Conservation (phyloP, 2,797 vertebrate species). For the Ctenopoma multispine region DNA sequence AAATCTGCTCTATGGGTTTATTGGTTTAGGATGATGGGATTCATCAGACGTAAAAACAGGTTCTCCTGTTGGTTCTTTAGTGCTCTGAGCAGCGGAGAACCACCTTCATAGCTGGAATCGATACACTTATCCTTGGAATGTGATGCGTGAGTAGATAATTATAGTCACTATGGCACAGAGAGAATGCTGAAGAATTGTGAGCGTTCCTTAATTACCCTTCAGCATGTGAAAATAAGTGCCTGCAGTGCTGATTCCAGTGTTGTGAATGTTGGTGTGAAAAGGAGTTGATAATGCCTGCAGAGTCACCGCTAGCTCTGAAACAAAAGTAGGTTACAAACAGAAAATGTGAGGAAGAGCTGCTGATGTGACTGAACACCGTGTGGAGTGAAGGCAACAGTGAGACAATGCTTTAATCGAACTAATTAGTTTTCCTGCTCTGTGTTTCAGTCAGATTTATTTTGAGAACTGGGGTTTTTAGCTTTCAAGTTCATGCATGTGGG, state of each 20-base stretch:
- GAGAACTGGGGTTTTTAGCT: background rate
- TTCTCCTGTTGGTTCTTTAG: constrained; percentile 9
- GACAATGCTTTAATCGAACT: constrained; percentile 9
- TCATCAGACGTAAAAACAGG: constrained; percentile 38
- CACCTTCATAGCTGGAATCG: constrained; percentile 61
- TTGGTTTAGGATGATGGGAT: constrained; percentile 18
- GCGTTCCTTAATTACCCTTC: constrained; percentile 74
- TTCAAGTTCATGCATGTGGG: background rate
- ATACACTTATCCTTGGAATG: constrained; percentile 70
- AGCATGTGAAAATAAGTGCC: constrained; percentile 67
- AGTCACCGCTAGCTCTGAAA: constrained; percentile 54
- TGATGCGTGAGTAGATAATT: constrained; percentile 75
- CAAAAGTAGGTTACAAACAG: constrained; percentile 65
- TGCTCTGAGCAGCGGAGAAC: constrained; percentile 30
- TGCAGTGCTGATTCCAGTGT: constrained; percentile 53
- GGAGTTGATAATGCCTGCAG: constrained; percentile 63
- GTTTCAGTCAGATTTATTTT: constrained; percentile 27
- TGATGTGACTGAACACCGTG: constrained; percentile 44
- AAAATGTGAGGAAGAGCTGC: constrained; percentile 55
- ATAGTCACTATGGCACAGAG: constrained; percentile 61
- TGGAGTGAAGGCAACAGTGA: constrained; percentile 30
- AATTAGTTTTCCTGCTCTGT: constrained; percentile 18
- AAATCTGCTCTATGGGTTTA: constrained; percentile 2
- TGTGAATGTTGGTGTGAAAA: constrained; percentile 57
- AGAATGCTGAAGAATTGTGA: constrained; percentile 56